phyloP scores from a whole-genome alignment of 2,797 vertebrate genomes.

The Phalanger gymnotis region DNA sequence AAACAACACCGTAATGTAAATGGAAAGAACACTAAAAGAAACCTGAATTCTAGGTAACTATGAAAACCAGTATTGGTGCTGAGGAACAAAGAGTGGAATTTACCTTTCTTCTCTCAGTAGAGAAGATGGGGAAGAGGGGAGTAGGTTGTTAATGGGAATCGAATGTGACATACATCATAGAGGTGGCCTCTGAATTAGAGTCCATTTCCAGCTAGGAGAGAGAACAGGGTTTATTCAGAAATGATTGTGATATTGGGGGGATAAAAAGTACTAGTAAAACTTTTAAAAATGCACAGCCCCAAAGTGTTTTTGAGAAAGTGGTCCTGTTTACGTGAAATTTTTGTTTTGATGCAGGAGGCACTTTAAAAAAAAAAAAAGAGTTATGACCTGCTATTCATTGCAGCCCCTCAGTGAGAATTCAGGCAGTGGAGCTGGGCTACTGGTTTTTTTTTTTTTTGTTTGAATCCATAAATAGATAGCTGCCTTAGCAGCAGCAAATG shows the following conservation, averaged over 20 bases:
- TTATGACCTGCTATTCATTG: conserved; percentile 63
- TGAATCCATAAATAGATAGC: conserved; percentile 85
- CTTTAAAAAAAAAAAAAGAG: conserved; percentile 47
- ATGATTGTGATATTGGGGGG: neutral
- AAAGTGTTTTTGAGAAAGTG: conserved; percentile 51
- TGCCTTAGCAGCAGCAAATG: conserved; percentile 83
- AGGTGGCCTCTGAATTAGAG: neutral
- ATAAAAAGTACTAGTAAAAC: neutral
- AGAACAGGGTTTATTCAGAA: neutral
- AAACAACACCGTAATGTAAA: neutral
- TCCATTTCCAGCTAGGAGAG: neutral
- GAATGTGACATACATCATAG: neutral
- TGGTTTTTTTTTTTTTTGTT: conserved; percentile 81
- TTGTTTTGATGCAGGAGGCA: conserved; percentile 6
- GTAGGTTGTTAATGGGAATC: neutral
- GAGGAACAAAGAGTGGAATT: neutral
- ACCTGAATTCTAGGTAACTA: neutral
- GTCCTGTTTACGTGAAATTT: conserved; percentile 36
- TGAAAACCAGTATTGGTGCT: neutral
- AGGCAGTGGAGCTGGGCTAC: conserved; percentile 80
- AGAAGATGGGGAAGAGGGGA: neutral
- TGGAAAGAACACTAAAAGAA: neutral
- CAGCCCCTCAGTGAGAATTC: conserved; percentile 78
- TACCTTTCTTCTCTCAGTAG: neutral
- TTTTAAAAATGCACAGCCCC: conserved; percentile 28